Conservation (phyloP, 2,888 invertebrate species). For the Craniophora ligustri region DNA sequence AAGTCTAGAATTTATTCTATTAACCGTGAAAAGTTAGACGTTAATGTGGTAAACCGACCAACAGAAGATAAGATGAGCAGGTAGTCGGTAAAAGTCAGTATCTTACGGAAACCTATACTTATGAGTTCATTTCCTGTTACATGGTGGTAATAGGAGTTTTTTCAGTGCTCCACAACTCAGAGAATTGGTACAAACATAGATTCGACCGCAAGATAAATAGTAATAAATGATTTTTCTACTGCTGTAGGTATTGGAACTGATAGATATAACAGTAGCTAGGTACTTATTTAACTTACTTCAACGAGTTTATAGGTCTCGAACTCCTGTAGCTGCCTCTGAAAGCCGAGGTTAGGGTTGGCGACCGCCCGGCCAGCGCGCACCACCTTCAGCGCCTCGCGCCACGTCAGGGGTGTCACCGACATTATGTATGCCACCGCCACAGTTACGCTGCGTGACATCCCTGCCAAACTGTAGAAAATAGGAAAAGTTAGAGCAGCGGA, state of each 20-base stretch:
- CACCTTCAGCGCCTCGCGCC: constrained; percentile 98
- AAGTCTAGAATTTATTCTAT: too few relatives aligned
- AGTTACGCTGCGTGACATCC: constrained; percentile 98
- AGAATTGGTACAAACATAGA: too few relatives aligned
- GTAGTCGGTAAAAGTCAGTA: too few relatives aligned
- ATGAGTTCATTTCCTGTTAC: constrained; percentile 2
- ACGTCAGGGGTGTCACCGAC: constrained; percentile 96
- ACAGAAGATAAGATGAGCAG: too few relatives aligned
- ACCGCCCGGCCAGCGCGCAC: constrained; percentile 97
- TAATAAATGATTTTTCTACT: too few relatives aligned
- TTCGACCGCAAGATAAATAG: background rate
- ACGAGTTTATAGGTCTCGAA: constrained; percentile 94
- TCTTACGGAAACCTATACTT: constrained; percentile 28
- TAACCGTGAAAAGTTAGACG: too few relatives aligned
- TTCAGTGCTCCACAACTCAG: too few relatives aligned
- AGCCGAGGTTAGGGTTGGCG: constrained; percentile 98
- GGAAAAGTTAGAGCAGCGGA: background rate
- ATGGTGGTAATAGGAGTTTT: too few relatives aligned
- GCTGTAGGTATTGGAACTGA: too few relatives aligned
- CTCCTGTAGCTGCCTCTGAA: constrained; percentile 97
- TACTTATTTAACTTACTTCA: constrained; percentile 88
- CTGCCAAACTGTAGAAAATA: constrained; percentile 92
- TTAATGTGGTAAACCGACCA: too few relatives aligned
- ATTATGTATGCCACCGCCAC: constrained; percentile 98
- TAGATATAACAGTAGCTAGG: too few relatives aligned